Percentiles rank a stretch among this genome's conserved stretches.
phyloP scores from a whole-genome alignment of 2,113 vertebrate species.

The Mustela nigripes region DNA sequence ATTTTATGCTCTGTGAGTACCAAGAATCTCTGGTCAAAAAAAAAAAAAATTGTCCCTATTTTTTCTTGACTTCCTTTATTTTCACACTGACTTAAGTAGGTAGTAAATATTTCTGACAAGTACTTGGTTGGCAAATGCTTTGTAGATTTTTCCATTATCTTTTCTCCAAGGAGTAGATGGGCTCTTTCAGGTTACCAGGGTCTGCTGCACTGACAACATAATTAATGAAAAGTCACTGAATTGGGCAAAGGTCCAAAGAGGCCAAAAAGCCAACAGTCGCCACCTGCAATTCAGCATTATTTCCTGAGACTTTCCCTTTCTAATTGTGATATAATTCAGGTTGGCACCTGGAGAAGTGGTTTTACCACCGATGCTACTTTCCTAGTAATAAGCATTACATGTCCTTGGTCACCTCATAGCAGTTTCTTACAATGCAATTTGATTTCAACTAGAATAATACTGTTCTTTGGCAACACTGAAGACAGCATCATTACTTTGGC shows the following conservation, averaged over 20 bases:
- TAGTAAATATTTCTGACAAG: conserved; percentile 71
- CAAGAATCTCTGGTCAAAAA: neutral
- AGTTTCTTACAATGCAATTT: neutral
- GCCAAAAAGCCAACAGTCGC: neutral
- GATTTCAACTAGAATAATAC: neutral
- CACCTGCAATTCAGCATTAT: neutral
- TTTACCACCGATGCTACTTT: neutral
- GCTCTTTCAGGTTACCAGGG: conserved; percentile 17
- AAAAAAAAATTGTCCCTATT: neutral
- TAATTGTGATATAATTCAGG: conserved; percentile 19
- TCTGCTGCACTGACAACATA: conserved; percentile 40
- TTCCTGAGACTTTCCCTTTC: conserved; percentile 18
- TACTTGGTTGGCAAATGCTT: conserved; percentile 39
- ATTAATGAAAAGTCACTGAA: conserved; percentile 72
- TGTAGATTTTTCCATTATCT: conserved; percentile 54
- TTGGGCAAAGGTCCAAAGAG: conserved; percentile 25
- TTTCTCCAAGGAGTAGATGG: conserved; percentile 18
- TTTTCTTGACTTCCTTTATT: conserved; percentile 62
- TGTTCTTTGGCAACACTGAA: neutral
- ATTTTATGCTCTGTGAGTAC: conserved; percentile 34
- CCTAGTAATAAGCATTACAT: neutral
- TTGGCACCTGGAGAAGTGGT: neutral
- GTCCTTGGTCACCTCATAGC: neutral
- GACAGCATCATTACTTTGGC: neutral
- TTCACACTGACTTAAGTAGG: conserved; percentile 34